Base-by-base conservation (phyloP, 2,113 vertebrate species). In the Sphyrna mokarran region DNA sequence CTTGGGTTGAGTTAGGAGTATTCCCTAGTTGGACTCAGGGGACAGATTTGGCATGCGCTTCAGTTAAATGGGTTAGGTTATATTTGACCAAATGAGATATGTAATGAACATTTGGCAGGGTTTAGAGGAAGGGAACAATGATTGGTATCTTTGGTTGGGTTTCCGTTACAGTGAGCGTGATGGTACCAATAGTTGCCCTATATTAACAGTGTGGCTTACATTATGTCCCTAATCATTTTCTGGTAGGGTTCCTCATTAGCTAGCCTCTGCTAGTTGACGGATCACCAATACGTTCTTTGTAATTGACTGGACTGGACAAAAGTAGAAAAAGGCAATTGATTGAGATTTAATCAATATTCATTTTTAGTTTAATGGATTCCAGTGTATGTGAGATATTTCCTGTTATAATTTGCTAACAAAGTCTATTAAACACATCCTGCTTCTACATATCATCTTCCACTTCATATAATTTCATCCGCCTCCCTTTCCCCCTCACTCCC, bases 361-460 rank as follows among this genome's bases (percentile, higher is more conserved):
- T 43, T 95, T 48, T 95, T 95, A 95, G 43, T 95, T 95, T 76
- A 95, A 95, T 95, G 94, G 94, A 95, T 95, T 95, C 94, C 68
- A n/a, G 8, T 43, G 48, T 72, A 72, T 33, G 9, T 72, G 94
- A 29, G 6, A 26, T 48, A 72, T 43, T 72, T 66, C 16, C 23
- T 48, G 22, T 48, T 14, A 26, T 94, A 4, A 72, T 33, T 66
- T 76, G 43, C 54, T 95, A 40, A 54, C n/a, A 94, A 94, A 40
- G 11, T 54, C n/a, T 16, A 37, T 26, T 72, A 95, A 72, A 48
- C 69, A 54, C 40, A 72, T 54, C 23, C 14, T 72, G 26, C 13
- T 72, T 69, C 68, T 29, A 26, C 68, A 72, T 18, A 18, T 43
- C 5, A 72, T 68, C 40, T 76, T 72, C 68, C 40, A 33, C 23